Percentiles rank a stretch among this genome's conserved stretches.
phyloP scores from a whole-genome alignment of 2,113 vertebrate genomes.

The Noctilio leporinus region DNA sequence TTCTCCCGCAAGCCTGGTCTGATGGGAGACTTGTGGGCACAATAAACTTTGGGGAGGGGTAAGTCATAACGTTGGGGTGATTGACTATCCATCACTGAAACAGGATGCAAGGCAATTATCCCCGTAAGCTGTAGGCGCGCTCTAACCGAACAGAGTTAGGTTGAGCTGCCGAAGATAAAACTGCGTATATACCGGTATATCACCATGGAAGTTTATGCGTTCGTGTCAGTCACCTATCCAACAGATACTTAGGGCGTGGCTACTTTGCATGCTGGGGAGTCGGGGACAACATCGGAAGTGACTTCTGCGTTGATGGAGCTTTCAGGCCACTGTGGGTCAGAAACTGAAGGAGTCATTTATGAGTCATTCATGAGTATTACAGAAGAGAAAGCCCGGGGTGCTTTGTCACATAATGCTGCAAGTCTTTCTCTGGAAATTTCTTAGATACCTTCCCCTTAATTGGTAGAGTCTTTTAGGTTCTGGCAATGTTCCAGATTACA shows the following conservation, averaged over 20 bases:
- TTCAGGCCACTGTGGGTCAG: not conserved
- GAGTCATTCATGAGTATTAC: not conserved
- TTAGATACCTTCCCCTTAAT: slow-evolving; percentile 23
- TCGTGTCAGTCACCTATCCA: not conserved
- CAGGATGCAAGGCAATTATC: not conserved
- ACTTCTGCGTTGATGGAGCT: not conserved
- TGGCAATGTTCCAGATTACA: not conserved
- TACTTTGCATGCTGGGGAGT: not conserved
- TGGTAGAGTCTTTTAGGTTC: not conserved
- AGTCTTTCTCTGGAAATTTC: slow-evolving; percentile 18
- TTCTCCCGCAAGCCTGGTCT: not conserved
- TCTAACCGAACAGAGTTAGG: not conserved
- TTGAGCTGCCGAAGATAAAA: not conserved
- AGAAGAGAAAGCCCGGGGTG: not conserved
- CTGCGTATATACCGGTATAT: not conserved
- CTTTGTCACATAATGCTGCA: not conserved
- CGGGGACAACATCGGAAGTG: not conserved
- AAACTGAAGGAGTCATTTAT: not conserved
- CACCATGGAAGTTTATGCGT: not conserved
- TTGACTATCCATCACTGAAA: not conserved
- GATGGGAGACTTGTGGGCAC: not conserved
- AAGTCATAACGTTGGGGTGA: not conserved
- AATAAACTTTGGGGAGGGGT: not conserved
- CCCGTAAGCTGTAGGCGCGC: not conserved
- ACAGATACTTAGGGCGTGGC: not conserved